Conservation (phyloP, 37 sponge, comb jelly and placozoan genomes). For the Theonella swinhoei region DNA sequence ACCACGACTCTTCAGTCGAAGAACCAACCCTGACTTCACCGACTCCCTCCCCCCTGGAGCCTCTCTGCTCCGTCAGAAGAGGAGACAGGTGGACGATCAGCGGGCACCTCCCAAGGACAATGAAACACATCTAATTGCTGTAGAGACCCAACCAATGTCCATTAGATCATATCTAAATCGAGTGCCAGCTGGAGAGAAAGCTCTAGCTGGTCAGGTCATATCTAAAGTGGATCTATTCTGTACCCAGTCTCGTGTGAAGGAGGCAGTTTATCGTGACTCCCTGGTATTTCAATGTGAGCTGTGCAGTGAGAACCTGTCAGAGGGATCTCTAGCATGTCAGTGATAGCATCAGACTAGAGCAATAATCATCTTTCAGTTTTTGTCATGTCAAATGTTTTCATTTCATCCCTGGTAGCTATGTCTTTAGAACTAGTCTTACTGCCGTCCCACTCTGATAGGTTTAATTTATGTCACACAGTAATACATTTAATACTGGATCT, state of each 20-base stretch:
- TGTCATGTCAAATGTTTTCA: too few relatives aligned
- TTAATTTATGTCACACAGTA: too few relatives aligned
- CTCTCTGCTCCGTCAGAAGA: not conserved
- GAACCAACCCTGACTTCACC: not conserved
- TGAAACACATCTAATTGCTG: not conserved
- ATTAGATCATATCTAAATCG: not conserved
- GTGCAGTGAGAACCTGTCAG: not conserved
- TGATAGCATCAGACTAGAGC: too few relatives aligned
- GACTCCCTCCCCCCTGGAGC: not conserved
- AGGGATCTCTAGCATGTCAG: not conserved
- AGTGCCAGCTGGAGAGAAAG: not conserved
- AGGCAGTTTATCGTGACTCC: not conserved
- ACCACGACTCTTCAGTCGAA: too few relatives aligned
- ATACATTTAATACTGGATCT: too few relatives aligned
- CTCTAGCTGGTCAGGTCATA: not conserved
- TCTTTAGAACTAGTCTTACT: too few relatives aligned
- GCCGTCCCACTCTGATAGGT: too few relatives aligned
- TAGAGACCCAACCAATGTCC: not conserved
- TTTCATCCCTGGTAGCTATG: too few relatives aligned
- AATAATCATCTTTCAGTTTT: too few relatives aligned
- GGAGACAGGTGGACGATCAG: not conserved
- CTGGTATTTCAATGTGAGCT: not conserved
- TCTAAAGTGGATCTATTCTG: constrained; percentile 21
- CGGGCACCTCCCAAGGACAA: not conserved
- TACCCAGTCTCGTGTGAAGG: not conserved